These are phyloP conservation scores for Drosophila eohydei DNA, from an alignment of 2,888 invertebrate genomes.

Conservation along the genomic window DNA sequence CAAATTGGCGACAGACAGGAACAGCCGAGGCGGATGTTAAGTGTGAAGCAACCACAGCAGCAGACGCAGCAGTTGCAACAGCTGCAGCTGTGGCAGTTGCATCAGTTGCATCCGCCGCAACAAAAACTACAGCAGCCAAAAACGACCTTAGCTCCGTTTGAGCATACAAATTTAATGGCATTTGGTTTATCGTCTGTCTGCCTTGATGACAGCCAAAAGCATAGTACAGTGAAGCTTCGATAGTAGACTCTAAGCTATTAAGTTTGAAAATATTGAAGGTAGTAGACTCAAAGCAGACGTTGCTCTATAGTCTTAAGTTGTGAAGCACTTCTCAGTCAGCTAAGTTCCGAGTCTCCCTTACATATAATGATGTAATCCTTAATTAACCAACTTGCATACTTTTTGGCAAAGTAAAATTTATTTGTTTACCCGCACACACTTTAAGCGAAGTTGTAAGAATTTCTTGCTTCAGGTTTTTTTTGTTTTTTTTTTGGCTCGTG, in stretches of 20 bases:
- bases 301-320: no score
- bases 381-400: slow-evolving; percentile 4
- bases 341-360: not conserved
- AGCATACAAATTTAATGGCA: slow-evolving; percentile 57
- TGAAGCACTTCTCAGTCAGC: not conserved
- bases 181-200: slow-evolving; percentile 13
- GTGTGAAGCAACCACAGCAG: slow-evolving; percentile 37
- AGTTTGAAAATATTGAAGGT: not conserved
- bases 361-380: not conserved
- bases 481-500: slow-evolving; percentile 3
- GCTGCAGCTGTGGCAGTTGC: slow-evolving; percentile 20
- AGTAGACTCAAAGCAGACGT: no score
- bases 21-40: slow-evolving; percentile 44
- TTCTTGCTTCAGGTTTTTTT: not conserved
- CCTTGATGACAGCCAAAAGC: slow-evolving; percentile 19
- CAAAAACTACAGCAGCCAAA: slow-evolving; percentile 32
- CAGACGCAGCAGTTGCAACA: slow-evolving; percentile 14
- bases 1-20: slow-evolving; percentile 58
- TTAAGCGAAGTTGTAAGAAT: slow-evolving; percentile 22
- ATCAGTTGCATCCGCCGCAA: slow-evolving; percentile 24
- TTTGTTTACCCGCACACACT: slow-evolving; percentile 4
- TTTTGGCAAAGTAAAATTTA: not conserved
- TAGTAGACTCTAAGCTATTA: not conserved
- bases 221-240: not conserved
- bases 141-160: slow-evolving; percentile 45